These are phyloP conservation scores for Chrysogorgia sp. DNA, from an alignment of 92 coral and sea anemone genomes.

Conservation along the genomic window DNA sequence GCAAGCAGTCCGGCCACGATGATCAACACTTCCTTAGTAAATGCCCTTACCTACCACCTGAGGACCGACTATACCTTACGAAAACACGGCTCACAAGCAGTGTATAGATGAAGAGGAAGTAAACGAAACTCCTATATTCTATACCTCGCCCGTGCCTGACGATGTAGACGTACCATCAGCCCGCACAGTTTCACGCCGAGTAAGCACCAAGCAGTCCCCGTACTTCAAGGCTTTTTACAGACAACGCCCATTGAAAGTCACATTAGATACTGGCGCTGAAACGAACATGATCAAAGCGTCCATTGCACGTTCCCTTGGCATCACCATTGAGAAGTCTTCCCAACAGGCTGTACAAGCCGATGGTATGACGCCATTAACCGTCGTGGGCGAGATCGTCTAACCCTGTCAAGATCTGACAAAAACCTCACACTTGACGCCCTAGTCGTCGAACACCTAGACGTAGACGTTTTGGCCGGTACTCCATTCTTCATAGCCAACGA, in stretches of 20 bases:
- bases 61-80: no score
- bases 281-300: slow-evolving; percentile 28
- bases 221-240: slow-evolving; percentile 8
- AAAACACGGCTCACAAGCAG: no score
- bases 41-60: no score
- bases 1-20: no score
- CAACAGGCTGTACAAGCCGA: slow-evolving; percentile 38
- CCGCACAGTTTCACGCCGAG: no score
- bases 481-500: slow-evolving; percentile 39
- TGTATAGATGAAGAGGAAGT: no score
- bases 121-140: no score
- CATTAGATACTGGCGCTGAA: slow-evolving; percentile 31
- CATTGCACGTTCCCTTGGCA: slow-evolving; percentile 16
- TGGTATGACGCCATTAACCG: slow-evolving; percentile 7
- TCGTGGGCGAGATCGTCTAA: slow-evolving; percentile 23
- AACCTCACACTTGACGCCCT: slow-evolving; percentile 38
- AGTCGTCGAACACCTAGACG: slow-evolving; percentile 38
- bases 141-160: no score
- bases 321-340: neutral
- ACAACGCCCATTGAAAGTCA: slow-evolving; percentile 3
- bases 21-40: no score
- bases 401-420: neutral
- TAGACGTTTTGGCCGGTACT: slow-evolving; percentile 43
- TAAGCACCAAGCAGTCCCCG: slow-evolving; percentile 27
- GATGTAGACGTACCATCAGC: no score